Conservation (phyloP, 1,140 invertebrate genomes). For the Bombus confusus region DNA sequence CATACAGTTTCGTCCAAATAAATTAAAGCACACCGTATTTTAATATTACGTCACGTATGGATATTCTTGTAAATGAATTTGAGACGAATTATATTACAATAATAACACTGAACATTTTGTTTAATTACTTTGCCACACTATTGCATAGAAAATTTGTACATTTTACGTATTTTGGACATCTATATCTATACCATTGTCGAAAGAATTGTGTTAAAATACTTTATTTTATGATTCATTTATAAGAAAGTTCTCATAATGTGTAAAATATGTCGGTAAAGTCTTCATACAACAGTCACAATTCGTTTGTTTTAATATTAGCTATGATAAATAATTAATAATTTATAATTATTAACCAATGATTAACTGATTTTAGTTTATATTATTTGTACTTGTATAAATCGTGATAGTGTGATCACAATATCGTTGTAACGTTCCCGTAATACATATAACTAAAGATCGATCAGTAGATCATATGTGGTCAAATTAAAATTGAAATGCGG, state of each 20-base stretch:
- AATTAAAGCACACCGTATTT: background rate
- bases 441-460: background rate
- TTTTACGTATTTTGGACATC: background rate
- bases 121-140: background rate
- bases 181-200: background rate
- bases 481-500: background rate
- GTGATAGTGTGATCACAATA: background rate
- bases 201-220: background rate
- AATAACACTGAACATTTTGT: background rate
- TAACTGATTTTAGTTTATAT: background rate
- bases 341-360: background rate
- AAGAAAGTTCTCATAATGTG: background rate
- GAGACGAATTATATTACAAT: background rate
- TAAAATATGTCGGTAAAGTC: background rate
- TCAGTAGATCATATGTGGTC: background rate
- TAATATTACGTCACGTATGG: background rate
- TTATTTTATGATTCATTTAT: background rate
- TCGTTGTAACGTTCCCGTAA: background rate
- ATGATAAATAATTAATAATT: background rate
- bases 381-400: conserved; percentile 14
- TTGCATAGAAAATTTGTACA: background rate
- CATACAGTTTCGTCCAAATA: background rate
- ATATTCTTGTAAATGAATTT: background rate
- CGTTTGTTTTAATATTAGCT: background rate
- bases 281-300: background rate